phyloP scores from a whole-genome alignment of 2,888 invertebrate species.

The Synergus laeviventris region DNA sequence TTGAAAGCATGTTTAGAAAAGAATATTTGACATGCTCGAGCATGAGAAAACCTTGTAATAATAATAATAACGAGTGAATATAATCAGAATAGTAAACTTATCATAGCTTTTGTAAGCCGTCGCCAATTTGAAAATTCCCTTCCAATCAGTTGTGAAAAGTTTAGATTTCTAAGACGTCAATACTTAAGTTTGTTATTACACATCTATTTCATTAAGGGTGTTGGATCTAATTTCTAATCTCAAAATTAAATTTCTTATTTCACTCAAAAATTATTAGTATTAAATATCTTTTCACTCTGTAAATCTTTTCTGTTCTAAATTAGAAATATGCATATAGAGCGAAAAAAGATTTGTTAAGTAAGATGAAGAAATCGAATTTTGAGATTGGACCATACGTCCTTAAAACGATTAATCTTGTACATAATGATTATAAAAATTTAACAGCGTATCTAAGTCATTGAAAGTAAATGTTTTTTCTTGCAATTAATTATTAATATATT shows the following conservation, averaged over 20 bases:
- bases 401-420: background rate
- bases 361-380: no score
- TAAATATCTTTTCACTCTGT: no score
- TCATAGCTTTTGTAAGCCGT: background rate
- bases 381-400: no score
- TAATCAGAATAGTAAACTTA: background rate
- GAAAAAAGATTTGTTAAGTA: no score
- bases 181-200: background rate
- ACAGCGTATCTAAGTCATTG: background rate
- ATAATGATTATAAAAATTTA: slow-evolving; percentile 12
- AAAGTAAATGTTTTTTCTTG: background rate
- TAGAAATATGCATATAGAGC: no score
- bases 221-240: no score
- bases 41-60: background rate
- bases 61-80: background rate
- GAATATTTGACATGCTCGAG: background rate
- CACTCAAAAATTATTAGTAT: no score
- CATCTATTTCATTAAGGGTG: background rate
- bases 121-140: background rate
- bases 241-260: no score
- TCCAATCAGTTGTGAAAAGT: background rate
- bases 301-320: background rate
- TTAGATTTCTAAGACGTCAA: background rate
- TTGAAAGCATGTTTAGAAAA: background rate
- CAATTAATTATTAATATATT: no score